Conservation (phyloP, 2,113 vertebrate genomes). For the Motacilla tschutschensis region DNA sequence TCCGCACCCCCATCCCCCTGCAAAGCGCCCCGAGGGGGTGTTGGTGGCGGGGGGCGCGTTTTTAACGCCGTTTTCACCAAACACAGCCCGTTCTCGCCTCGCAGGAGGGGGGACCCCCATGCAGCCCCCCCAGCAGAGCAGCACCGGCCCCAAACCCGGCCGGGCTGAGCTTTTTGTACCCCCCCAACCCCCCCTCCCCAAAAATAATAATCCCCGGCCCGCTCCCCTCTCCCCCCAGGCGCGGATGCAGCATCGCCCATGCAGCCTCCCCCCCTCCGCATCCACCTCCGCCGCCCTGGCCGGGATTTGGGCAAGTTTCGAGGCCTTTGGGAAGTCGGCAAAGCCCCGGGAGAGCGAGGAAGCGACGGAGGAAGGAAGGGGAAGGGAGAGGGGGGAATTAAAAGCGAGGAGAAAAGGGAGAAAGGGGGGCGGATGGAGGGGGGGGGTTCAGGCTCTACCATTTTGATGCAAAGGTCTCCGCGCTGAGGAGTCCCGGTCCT, state of each 20-base stretch:
- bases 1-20: neutral
- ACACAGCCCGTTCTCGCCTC: neutral
- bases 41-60: neutral
- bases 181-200: too few relatives aligned
- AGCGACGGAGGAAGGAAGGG: neutral
- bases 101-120: neutral
- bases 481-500: conserved; percentile 76
- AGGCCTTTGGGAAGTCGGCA: neutral
- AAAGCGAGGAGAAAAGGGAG: conserved; percentile 24
- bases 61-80: neutral
- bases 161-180: neutral
- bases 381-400: neutral
- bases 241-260: neutral
- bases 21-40: neutral
- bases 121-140: neutral
- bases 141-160: neutral
- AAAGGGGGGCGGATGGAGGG: neutral
- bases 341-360: neutral
- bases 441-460: conserved; percentile 67
- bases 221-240: neutral
- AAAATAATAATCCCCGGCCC: neutral
- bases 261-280: neutral
- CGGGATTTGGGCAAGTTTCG: neutral
- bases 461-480: conserved; percentile 81
- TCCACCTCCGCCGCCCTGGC: neutral